Evolutionary conservation across 2,797 vertebrate species (phyloP).

Genomic region (Cossypha dichroa): DNA sequence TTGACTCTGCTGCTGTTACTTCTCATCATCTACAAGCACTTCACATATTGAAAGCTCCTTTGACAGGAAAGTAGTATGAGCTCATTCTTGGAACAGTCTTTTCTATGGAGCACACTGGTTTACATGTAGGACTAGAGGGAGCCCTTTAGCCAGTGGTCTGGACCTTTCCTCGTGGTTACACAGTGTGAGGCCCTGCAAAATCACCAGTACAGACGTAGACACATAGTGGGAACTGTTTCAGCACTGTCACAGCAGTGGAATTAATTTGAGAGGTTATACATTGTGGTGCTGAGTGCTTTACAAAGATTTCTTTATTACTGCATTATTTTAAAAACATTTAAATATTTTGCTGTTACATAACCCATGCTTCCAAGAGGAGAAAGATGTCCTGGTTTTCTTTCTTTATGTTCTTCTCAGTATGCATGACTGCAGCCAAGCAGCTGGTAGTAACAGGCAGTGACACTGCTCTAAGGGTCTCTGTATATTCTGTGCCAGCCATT

Average conservation of each 20-base stretch:
- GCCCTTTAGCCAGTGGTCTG: neutral
- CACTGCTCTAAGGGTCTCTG: conserved; percentile 29
- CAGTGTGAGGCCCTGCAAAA: neutral
- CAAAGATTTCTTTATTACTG: neutral
- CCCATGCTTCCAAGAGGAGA: neutral
- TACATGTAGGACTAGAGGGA: neutral
- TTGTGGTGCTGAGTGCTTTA: neutral
- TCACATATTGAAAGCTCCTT: neutral
- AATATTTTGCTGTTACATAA: neutral
- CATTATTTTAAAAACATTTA: neutral
- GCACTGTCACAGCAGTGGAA: neutral
- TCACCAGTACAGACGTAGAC: neutral
- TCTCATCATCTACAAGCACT: neutral
- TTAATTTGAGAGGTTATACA: neutral
- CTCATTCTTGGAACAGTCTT: neutral
- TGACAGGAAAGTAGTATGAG: neutral
- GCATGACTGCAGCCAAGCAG: conserved; percentile 32
- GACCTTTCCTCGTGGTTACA: neutral
- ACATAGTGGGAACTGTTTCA: neutral
- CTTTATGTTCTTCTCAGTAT: conserved; percentile 50
- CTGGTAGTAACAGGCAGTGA: conserved; percentile 68
- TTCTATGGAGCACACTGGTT: neutral
- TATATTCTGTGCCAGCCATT: conserved; percentile 57
- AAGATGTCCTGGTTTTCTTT: neutral
- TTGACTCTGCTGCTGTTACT: neutral